These are phyloP conservation scores for Microcebus tavaratra DNA, from an alignment of 2,113 vertebrate species.

Conservation along the genomic window DNA sequence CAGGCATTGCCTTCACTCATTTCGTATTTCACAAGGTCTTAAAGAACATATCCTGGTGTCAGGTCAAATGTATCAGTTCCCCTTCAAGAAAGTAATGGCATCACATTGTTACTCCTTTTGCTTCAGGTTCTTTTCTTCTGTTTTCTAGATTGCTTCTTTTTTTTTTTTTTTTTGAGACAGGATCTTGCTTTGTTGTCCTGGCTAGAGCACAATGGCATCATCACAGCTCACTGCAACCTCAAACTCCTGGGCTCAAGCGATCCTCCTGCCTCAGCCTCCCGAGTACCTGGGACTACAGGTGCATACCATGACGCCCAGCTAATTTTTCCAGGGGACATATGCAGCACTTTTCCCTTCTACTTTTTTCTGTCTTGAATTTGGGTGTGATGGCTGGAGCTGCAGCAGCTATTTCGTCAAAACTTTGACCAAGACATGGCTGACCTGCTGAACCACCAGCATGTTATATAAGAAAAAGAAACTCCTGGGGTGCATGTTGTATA, in stretches of 20 bases:
- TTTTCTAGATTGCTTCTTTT: not conserved
- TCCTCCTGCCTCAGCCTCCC: no score
- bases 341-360: not conserved
- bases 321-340: not conserved
- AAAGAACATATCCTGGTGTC: not conserved
- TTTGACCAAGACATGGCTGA: not conserved
- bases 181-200: no score
- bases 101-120: not conserved
- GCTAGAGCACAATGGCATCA: no score
- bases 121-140: not conserved
- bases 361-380: not conserved
- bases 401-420: not conserved
- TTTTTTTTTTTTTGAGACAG: not conserved
- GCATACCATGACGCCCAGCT: no score
- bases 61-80: not conserved
- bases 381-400: not conserved
- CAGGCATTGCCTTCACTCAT: fast-evolving
- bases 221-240: no score
- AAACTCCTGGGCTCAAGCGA: no score
- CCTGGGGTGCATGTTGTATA: not conserved
- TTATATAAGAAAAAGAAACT: not conserved
- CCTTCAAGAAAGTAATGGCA: not conserved
- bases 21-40: not conserved
- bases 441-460: not conserved
- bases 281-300: no score